Conservation (phyloP, 2,888 invertebrate genomes). For the Pollenia angustigena region DNA sequence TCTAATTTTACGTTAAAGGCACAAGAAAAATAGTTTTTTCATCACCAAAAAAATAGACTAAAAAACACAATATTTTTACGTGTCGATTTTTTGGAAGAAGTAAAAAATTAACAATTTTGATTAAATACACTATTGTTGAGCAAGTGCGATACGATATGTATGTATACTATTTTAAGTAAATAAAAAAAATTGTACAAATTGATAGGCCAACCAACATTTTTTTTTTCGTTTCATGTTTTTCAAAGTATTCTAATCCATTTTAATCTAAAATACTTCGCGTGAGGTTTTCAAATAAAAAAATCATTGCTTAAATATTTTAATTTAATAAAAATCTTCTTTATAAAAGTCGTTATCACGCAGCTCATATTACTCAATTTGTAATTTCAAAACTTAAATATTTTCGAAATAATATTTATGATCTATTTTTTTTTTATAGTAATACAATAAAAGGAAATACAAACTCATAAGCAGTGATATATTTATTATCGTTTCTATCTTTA, state of each 20-base stretch:
- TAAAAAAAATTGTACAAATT: too few species aligned
- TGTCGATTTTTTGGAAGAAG: too few species aligned
- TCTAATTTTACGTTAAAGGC: too few species aligned
- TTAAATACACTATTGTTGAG: too few species aligned
- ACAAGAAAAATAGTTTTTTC: too few species aligned
- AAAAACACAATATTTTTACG: too few species aligned
- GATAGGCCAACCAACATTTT: neutral
- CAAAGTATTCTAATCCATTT: conserved; percentile 2
- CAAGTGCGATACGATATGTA: too few species aligned
- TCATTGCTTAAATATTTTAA: conserved; percentile 7
- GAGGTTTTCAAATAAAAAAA: conserved; percentile 45
- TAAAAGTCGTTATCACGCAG: conserved; percentile 47
- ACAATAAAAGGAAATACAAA: neutral
- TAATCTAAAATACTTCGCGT: conserved; percentile 37
- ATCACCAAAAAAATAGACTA: too few species aligned
- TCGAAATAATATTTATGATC: conserved; percentile 3
- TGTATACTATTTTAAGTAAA: too few species aligned
- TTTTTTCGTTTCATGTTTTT: neutral
- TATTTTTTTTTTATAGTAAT: neutral
- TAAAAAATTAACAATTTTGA: too few species aligned
- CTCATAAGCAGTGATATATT: conserved; percentile 35
- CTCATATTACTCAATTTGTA: conserved; percentile 29
- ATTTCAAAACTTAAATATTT: conserved; percentile 20
- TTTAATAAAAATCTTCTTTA: conserved; percentile 11
- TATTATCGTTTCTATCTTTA: neutral